Evolutionary conservation across 2,113 vertebrate species (phyloP).

Genomic region (Saccopteryx bilineata): DNA sequence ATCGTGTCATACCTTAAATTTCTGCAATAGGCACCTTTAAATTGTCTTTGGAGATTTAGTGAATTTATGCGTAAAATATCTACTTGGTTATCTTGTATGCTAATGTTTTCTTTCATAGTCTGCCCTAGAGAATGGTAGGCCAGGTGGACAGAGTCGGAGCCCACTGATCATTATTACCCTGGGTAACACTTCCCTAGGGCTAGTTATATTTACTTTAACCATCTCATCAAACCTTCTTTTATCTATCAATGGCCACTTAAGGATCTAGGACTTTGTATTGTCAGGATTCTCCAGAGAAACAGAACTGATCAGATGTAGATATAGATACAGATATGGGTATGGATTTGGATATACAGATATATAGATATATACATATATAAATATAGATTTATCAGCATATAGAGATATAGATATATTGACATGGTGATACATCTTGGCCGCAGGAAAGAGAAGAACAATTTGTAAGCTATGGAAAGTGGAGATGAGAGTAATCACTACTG

Average conservation of each 20-base stretch:
- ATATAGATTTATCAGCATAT: not conserved
- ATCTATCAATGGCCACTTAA: not conserved
- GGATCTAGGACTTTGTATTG: not conserved
- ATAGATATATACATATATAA: not conserved
- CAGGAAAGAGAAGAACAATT: not conserved
- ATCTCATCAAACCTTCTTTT: not conserved
- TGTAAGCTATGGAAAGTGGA: not conserved
- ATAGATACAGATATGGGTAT: not conserved
- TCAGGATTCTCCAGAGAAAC: not conserved
- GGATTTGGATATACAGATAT: not conserved
- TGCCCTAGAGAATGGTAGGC: not conserved
- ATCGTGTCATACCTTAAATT: not conserved
- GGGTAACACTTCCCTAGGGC: not conserved
- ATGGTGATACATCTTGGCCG: not conserved
- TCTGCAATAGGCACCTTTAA: not conserved
- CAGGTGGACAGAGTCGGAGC: not conserved
- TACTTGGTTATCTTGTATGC: not conserved
- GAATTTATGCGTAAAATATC: not conserved
- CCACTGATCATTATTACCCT: not conserved
- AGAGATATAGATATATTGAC: not conserved
- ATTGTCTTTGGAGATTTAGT: not conserved
- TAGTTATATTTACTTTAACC: not conserved
- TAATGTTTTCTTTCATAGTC: not conserved
- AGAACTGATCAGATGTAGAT: not conserved
- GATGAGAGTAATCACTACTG: not conserved